phyloP scores from a whole-genome alignment of 2,113 vertebrate genomes.

The Macquaria australasica region DNA sequence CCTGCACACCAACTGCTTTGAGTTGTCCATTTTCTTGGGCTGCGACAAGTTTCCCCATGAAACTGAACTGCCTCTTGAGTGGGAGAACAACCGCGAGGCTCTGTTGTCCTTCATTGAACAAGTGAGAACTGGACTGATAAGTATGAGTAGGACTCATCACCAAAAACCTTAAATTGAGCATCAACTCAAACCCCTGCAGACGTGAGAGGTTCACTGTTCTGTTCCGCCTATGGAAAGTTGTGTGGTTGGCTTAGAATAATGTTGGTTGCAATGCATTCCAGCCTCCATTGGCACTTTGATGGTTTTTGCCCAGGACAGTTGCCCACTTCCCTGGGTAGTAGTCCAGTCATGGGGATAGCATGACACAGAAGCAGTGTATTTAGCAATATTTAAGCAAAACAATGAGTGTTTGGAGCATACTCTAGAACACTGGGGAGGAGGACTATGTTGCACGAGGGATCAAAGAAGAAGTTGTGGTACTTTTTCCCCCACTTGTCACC shows the following conservation, averaged over 20 bases:
- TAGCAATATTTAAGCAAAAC: no score
- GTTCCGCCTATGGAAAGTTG: not conserved
- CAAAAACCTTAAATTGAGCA: no score
- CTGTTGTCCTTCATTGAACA: conserved; percentile 96
- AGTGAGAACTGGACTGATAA: conserved; percentile 69
- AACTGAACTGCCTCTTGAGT: conserved; percentile 91
- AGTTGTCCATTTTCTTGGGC: conserved; percentile 94
- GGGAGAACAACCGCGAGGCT: conserved; percentile 96
- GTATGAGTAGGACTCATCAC: not conserved
- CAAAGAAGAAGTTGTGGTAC: no score
- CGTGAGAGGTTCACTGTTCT: not conserved
- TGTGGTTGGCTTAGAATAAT: not conserved
- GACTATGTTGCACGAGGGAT: no score
- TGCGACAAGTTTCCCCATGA: conserved; percentile 98
- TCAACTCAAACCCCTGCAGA: not conserved
- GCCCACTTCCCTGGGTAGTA: no score
- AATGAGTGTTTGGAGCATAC: no score
- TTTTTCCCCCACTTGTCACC: no score
- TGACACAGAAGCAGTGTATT: no score
- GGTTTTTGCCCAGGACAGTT: no score
- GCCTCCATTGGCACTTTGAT: no score
- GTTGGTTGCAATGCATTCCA: not conserved
- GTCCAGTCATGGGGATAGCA: no score
- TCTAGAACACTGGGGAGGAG: no score
- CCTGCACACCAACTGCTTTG: conserved; percentile 96